Evolutionary conservation across 2,888 invertebrate genomes (phyloP), one percentile per base, ranked within the genome.

Genomic region (Anticlea derivata): DNA sequence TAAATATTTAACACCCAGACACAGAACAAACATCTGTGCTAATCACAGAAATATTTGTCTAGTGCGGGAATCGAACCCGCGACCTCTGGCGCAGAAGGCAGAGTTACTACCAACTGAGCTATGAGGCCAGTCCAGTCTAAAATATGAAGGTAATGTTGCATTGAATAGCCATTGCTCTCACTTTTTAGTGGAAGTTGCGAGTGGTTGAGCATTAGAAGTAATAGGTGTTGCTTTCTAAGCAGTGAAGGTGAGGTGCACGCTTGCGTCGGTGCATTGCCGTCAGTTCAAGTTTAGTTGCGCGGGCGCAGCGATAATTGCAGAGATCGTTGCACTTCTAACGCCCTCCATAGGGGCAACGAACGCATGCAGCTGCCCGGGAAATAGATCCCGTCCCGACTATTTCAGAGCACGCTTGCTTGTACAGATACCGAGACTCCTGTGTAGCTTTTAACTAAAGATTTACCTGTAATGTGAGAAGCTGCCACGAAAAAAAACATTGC

Each of bases 311-410:
- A 78, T 84, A 81, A 83, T 82, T 82, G 86, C 78, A 77, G 80
- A 83, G 86, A 86, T 81, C 89, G 85, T 84, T 86, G 87, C 81
- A 87, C 87, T 86, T 88, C 88, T 88, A 88, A 87, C 83, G 85
- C 85, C 80, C 83, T 78, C 74, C 73, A 76, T 68, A 74, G 79
- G 89, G 86, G 87, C 87, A 89, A 88, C 80, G 88, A 83, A 84
- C 89, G 85, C 84, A 67, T 74, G 82, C 89, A 89, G 88, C 89
- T 88, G 89, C 86, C 82, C 84, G 85, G 85, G 85, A 86, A 89
- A 88, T 87, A 87, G 86, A 89, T 87, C 87, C 85, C 84, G 84
- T 83, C 86, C 74, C 75, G 84, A 87, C 88, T 89, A 88, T 89
- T 86, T 87, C 87, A 87, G 88, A 84, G 78, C 83, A 78, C 78